Evolutionary conservation across 1,140 invertebrate genomes (phyloP), one percentile per base, ranked within the genome.

Genomic region (Scaptomyza hsui): DNA sequence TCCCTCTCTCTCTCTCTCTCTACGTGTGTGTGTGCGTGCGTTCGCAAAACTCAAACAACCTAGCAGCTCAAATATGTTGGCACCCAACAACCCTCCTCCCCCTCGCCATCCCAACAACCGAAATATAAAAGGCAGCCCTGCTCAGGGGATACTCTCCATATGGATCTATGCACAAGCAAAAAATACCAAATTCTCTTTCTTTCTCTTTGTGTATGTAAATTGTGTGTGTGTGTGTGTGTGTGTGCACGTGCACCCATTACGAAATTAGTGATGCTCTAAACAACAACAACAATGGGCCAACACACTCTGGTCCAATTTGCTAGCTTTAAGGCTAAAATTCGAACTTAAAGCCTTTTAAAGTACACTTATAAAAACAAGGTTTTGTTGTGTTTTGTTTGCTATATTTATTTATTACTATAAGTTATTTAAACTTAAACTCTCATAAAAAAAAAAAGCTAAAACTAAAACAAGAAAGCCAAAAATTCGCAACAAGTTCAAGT

Each of bases 211-310:
- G 44, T 26, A 29, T 16, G 10, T n/a, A 2, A n/a, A n/a, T n/a
- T 57, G 62, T 13, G 6, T 26, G 35, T 68, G 6, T 44, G 35
- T 48, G 42, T 49, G 15, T 44, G 7, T 39, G 41, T 35, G 29
- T 63, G 29, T 55, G 41, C 41, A 35, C 41, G 18, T 63, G 61
- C 61, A 26, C 12, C 60, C 52, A 57, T 57, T 65, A 65, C 32
- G 32, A 48, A 59, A 59, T 65, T 57, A 57, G 52, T 57, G 62
- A 65, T 65, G 62, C 62, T 56, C 53, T 21, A 57, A 41, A 39
- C 62, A 41, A 15, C 62, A 65, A 65, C 62, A 57, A 59, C 44
- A 65, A 59, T 56, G 9, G 44, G 5, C 42, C 10, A 37, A 37
- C 10, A 37, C 48, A 48, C 21, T 48, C 32, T 39, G 13, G 26